Evolutionary conservation across 2,113 vertebrate genomes (phyloP), one percentile per base, ranked within the genome.

Genomic region (Leptobrachium ailaonicum): DNA sequence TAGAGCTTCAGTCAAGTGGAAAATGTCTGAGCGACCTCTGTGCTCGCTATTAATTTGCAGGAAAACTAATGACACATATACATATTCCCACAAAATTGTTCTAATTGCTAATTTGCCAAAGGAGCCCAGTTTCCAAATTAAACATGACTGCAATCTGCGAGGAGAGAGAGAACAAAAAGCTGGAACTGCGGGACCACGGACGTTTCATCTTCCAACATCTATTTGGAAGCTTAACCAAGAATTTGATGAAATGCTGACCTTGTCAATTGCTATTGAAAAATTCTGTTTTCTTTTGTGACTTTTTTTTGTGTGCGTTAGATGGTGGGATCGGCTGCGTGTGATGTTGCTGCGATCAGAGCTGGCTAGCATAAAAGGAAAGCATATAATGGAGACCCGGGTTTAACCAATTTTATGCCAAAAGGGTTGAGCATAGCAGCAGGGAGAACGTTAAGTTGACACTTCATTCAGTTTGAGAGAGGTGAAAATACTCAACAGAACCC

Each of bases 71-170:
- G 96, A 97, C 96, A 98, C 95, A 98, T 93, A 97, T 95, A 97
- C 95, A 96, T 95, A 97, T 96, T 96, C 93, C 91, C 92, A 92
- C 95, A 95, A 96, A 97, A 96, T 96, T 97, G 95, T 95, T 97
- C 94, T 97, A 98, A 98, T 97, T 98, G 96, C 96, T 97, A 96
- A 97, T 98, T 97, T 95, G 94, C 95, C 90, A 88, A 95, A 97
- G 92, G 94, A 97, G 93, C 92, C 90, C 91, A 86, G 92, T 94
- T 96, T 95, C 92, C 94, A 96, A 96, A 96, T 96, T 91, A 96
- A 96, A 97, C 94, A 92, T 91, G 94, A 95, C 92, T 96, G 90
- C 82, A 87, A 91, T 88, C 90, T 88, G 90, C 76, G 89, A 92
- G 87, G 89, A 90, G 90, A 88, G 86, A 83, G 85, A 88, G 89